phyloP scores from a whole-genome alignment of 2,797 vertebrate species.

The Rhinella marina region DNA sequence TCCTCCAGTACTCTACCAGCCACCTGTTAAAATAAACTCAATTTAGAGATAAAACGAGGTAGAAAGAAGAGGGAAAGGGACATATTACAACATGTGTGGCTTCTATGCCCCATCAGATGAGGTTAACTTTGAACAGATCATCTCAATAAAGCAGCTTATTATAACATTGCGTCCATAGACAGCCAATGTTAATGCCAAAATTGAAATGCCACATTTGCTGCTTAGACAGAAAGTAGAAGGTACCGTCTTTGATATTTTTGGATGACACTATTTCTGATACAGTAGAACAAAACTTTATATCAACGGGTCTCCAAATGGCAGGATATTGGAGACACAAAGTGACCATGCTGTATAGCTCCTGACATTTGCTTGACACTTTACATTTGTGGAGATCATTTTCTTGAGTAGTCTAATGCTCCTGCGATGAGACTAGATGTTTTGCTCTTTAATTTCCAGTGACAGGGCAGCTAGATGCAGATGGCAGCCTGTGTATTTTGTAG shows the following conservation, averaged over 20 bases:
- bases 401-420: background rate
- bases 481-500: constrained; percentile 5
- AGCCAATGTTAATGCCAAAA: background rate
- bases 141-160: background rate
- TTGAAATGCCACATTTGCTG: background rate
- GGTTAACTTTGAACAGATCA: background rate
- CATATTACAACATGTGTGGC: background rate
- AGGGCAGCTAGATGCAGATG: constrained; percentile 3
- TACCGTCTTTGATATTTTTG: background rate
- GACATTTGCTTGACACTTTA: constrained; percentile 8
- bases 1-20: too few relatives aligned
- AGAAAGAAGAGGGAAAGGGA: background rate
- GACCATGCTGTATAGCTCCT: background rate
- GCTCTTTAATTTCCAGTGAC: constrained; percentile 2
- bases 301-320: background rate
- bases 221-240: background rate
- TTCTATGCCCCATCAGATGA: background rate
- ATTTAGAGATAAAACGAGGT: background rate
- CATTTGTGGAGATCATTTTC: background rate
- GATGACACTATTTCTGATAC: background rate
- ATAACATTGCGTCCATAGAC: background rate
- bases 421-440: background rate
- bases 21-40: background rate
- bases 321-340: background rate
- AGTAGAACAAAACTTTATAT: background rate